Conservation (phyloP, 1,140 invertebrate genomes). For the Solenopsis fugax region DNA sequence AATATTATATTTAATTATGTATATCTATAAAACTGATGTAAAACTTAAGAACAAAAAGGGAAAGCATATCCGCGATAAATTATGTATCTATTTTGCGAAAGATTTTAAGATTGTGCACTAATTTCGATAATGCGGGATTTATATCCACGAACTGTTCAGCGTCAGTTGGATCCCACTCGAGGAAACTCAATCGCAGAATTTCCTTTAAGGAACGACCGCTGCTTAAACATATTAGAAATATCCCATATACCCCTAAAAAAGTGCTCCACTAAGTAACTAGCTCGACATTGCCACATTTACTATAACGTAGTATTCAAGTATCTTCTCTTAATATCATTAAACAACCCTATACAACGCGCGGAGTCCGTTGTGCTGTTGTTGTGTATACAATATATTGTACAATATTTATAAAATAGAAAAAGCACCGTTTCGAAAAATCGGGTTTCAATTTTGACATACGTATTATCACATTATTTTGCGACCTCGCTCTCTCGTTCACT, state of each 20-base stretch:
- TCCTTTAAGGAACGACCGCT: constrained; percentile 74
- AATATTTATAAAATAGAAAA: constrained; percentile 84
- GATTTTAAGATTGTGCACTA: neutral
- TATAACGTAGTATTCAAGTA: constrained; percentile 77
- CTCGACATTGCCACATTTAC: constrained; percentile 84
- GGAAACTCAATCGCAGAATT: constrained; percentile 66
- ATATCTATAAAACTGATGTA: neutral
- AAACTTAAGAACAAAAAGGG: neutral
- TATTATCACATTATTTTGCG: constrained; percentile 79
- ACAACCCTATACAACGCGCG: constrained; percentile 80
- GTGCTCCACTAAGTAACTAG: constrained; percentile 84
- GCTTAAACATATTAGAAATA: constrained; percentile 82
- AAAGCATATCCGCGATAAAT: neutral
- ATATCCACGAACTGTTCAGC: neutral
- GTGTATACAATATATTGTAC: constrained; percentile 75
- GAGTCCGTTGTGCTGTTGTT: constrained; percentile 50
- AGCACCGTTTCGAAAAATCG: constrained; percentile 83
- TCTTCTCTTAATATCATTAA: constrained; percentile 76
- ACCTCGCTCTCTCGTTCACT: constrained; percentile 15
- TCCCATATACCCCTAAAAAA: constrained; percentile 82
- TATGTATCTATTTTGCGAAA: neutral
- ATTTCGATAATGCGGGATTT: neutral
- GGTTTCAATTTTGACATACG: constrained; percentile 79
- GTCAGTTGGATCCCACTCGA: constrained; percentile 65
- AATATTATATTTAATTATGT: neutral